These are phyloP conservation scores for Misgurnus anguillicaudatus DNA, from an alignment of 2,113 vertebrate species.

Conservation along the genomic window DNA sequence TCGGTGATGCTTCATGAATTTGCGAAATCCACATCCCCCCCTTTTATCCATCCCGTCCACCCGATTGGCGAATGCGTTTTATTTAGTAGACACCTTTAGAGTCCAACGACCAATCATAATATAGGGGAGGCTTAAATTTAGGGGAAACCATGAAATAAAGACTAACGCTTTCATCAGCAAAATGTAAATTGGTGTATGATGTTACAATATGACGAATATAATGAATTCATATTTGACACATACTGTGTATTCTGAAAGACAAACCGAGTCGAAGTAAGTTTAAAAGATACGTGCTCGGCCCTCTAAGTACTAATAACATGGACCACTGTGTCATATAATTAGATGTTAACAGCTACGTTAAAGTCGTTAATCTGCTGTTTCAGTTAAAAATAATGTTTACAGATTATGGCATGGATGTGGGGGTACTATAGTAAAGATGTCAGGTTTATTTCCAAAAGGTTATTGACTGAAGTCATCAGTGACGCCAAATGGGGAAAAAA, in stretches of 20 bases:
- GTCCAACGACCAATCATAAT: slow-evolving; percentile 6
- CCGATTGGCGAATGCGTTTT: slow-evolving; percentile 70
- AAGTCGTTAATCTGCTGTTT: slow-evolving; percentile 24
- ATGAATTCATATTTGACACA: neutral
- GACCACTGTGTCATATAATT: slow-evolving; percentile 33
- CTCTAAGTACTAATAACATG: slow-evolving; percentile 32
- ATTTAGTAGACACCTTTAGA: slow-evolving; percentile 75
- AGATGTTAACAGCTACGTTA: slow-evolving; percentile 34
- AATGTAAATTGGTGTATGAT: too few relatives aligned
- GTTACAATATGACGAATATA: neutral
- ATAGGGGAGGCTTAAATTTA: neutral
- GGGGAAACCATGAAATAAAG: neutral
- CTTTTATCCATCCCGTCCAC: slow-evolving; percentile 46
- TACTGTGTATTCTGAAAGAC: neutral
- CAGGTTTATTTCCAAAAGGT: neutral
- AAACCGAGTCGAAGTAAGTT: neutral
- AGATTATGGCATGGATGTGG: neutral
- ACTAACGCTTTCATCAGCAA: too few relatives aligned
- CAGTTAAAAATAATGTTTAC: neutral
- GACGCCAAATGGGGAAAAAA: neutral
- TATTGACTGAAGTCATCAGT: slow-evolving; percentile 7
- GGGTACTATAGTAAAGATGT: neutral
- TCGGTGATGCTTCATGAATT: slow-evolving; percentile 64
- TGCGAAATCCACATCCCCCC: slow-evolving; percentile 60
- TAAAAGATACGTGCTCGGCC: slow-evolving; percentile 28